Evolutionary conservation across 2,797 vertebrate genomes (phyloP), one percentile per base, ranked within the genome.

Genomic region (Basileuterus tristriatus): DNA sequence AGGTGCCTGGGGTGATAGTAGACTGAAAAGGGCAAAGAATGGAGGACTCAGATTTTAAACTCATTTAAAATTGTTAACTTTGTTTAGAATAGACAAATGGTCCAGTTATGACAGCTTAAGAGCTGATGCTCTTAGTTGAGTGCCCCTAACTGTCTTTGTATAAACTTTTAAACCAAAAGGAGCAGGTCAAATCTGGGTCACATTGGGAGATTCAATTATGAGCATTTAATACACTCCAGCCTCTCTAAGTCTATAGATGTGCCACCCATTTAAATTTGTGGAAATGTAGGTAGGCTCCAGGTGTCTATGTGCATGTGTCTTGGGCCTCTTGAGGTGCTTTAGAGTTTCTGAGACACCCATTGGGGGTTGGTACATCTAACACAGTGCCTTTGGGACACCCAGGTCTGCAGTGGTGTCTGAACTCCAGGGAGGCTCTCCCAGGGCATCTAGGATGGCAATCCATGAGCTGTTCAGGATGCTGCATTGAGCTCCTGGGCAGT

Each of bases 111-210:
- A 70, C n/a, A 87, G 43, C 23, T 82, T 71, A 78, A 71, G 62
- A 71, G 34, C 53, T 78, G 36, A 37, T 90, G 59, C 41, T 64
- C 24, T 47, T 53, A 56, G 55, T 2, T 76, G 49, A 68, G 58
- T 64, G 44, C 37, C 63, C 2, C 1, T 44, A 60, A 52, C 37
- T 71, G 12, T 80, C 19, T 86, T 68, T 60, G 34, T 77, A 37
- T 77, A 64, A 89, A 32, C n/a, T 64, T 68, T 75, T 86, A 86
- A 92, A 63, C 64, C 43, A 67, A 72, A 95, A 89, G 30, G 14
- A 87, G 29, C 34, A n/a, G 44, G 34, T 87, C 65, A 95, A 75
- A 91, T 2, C 53, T 71, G 43, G n/a, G 43, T 90, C 72, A 71
- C 7, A 10, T 8, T 47, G 37, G 15, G 19, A 81, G 27, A 47